Evolutionary conservation across 2,797 vertebrate genomes (phyloP).

Genomic region (Epinephelus malabaricus): DNA sequence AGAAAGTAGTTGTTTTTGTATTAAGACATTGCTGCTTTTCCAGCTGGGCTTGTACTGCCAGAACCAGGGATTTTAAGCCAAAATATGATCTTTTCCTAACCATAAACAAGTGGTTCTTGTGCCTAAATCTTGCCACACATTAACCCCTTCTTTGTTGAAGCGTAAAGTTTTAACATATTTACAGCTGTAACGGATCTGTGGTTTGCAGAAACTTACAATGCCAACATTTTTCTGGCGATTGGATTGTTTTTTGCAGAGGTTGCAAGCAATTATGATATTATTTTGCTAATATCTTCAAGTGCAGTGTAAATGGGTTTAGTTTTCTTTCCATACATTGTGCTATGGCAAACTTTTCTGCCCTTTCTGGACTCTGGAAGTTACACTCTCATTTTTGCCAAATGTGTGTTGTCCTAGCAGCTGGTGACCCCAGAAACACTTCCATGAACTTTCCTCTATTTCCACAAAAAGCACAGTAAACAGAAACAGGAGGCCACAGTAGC

Average conservation of each 20-base stretch:
- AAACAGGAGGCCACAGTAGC: slow-evolving; percentile 39
- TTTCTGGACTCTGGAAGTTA: slow-evolving; percentile 68
- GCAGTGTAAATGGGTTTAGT: neutral
- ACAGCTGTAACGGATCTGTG: no score
- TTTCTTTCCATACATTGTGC: slow-evolving; percentile 15
- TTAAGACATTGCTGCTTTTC: no score
- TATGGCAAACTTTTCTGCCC: slow-evolving; percentile 54
- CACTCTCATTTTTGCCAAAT: slow-evolving; percentile 57
- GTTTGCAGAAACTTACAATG: no score
- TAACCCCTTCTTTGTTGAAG: no score
- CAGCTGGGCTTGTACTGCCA: no score
- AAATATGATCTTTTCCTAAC: no score
- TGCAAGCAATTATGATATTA: neutral
- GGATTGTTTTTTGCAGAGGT: neutral
- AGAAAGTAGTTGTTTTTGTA: no score
- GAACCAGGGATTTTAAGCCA: no score
- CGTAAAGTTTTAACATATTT: no score
- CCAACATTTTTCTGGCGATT: no score
- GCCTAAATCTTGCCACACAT: no score
- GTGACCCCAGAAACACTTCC: slow-evolving; percentile 67
- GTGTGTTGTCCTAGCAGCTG: slow-evolving; percentile 60
- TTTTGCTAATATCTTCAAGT: neutral
- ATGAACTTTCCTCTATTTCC: slow-evolving; percentile 79
- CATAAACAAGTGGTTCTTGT: no score
- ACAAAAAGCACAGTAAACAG: slow-evolving; percentile 75